Evolutionary conservation across 1,140 invertebrate species (phyloP).

Genomic region (Sitobion miscanthi): DNA sequence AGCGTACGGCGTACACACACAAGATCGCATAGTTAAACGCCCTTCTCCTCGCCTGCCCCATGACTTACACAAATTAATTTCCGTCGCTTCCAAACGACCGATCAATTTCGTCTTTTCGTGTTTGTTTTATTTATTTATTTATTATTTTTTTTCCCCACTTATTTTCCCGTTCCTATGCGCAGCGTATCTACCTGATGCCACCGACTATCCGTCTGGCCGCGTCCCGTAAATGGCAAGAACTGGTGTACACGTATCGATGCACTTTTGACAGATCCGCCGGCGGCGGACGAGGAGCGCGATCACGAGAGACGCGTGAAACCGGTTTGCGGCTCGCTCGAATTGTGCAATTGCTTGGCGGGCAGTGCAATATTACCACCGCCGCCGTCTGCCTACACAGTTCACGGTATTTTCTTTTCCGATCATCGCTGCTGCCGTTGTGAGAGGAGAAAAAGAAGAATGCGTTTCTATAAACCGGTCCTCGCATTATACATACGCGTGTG

Average conservation of each 20-base stretch:
- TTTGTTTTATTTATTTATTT: constrained; percentile 21
- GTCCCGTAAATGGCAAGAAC: constrained; percentile 32
- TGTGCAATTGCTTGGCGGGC: constrained; percentile 35
- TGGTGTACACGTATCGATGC: constrained; percentile 16
- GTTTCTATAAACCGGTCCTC: constrained; percentile 36
- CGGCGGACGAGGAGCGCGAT: neutral
- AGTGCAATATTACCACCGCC: constrained; percentile 53
- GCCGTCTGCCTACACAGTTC: neutral
- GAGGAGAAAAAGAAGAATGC: constrained; percentile 34
- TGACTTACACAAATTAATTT: constrained; percentile 50
- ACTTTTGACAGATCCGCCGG: constrained; percentile 41
- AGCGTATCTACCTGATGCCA: neutral
- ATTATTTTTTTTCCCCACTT: neutral
- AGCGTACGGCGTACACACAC: neutral
- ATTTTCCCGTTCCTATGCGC: neutral
- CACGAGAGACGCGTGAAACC: constrained; percentile 27
- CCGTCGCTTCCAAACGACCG: constrained; percentile 11
- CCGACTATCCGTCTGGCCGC: neutral
- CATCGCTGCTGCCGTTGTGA: constrained; percentile 6
- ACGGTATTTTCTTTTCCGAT: constrained; percentile 24
- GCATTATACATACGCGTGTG: neutral
- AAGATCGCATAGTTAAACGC: neutral
- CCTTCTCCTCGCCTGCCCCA: neutral
- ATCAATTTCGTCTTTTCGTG: constrained; percentile 20
- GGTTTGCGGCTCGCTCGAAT: constrained; percentile 40